A percentile compares a stretch with the other conserved stretches of the same genome.
These are phyloP conservation scores for Seladonia tumulorum DNA, from an alignment of 2,888 invertebrate genomes.

Conservation along the genomic window DNA sequence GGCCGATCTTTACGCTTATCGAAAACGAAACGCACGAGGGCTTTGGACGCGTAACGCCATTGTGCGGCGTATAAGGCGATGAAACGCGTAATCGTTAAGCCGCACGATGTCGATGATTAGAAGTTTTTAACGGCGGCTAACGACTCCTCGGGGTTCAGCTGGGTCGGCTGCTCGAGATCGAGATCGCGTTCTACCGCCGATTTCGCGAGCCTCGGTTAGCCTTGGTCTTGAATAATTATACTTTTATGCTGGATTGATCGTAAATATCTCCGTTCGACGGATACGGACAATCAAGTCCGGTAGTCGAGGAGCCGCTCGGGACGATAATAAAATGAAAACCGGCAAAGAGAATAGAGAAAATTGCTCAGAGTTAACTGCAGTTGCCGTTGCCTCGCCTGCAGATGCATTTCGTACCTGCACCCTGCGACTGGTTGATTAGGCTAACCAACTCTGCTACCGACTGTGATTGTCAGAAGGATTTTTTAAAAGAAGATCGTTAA, in stretches of 20 bases:
- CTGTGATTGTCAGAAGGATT: neutral
- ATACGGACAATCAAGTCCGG: constrained; percentile 7
- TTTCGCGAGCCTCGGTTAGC: neutral
- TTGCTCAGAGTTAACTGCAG: neutral
- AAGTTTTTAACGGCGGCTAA: constrained; percentile 27
- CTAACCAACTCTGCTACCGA: neutral
- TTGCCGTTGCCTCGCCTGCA: neutral
- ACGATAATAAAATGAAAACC: constrained; percentile 7
- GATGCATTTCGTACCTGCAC: neutral
- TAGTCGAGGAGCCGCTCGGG: neutral
- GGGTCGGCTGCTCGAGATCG: neutral
- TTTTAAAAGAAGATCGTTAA: neutral
- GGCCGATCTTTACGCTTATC: neutral
- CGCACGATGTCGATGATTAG: constrained; percentile 31
- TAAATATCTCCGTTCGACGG: constrained; percentile 15
- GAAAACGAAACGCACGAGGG: constrained; percentile 11
- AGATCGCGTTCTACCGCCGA: constrained; percentile 1
- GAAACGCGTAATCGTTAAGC: constrained; percentile 33
- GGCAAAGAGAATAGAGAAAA: neutral
- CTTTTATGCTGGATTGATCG: neutral
- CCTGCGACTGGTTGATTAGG: neutral
- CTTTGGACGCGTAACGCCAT: neutral
- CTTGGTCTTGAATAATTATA: neutral
- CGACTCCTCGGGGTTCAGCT: neutral
- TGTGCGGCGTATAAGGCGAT: constrained; percentile 13